Conservation (phyloP, 2,888 invertebrate species). For the Choristoneura rosaceana region DNA sequence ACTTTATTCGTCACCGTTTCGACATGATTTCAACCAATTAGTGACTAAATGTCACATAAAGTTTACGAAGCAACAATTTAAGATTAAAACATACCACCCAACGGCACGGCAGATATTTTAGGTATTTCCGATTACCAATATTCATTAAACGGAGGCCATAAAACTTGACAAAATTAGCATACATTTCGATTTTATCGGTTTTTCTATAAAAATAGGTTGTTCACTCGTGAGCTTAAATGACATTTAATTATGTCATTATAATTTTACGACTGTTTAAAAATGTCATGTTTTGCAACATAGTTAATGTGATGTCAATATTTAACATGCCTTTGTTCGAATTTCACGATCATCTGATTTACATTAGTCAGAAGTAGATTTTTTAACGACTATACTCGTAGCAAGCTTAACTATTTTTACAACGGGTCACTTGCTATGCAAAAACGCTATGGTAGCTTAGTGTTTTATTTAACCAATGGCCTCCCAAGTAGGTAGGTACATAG, state of each 20-base stretch:
- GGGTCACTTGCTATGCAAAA: too few species aligned
- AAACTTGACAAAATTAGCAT: slow-evolving; percentile 69
- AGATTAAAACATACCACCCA: slow-evolving; percentile 59
- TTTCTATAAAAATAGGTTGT: slow-evolving; percentile 64
- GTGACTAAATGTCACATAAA: slow-evolving; percentile 39
- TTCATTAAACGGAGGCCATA: slow-evolving; percentile 66
- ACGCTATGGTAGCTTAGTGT: too few species aligned
- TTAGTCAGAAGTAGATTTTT: too few species aligned
- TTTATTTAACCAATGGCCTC: too few species aligned
- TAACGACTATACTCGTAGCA: too few species aligned
- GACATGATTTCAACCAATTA: slow-evolving; percentile 3
- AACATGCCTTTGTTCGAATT: background rate
- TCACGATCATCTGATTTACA: too few species aligned
- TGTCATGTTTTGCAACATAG: slow-evolving; percentile 5
- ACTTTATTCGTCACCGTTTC: slow-evolving; percentile 2
- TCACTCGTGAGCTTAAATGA: slow-evolving; percentile 56
- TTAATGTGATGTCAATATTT: background rate
- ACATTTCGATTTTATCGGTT: slow-evolving; percentile 75
- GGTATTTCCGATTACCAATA: slow-evolving; percentile 79
- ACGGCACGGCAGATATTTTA: slow-evolving; percentile 56
- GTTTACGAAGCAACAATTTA: slow-evolving; percentile 44
- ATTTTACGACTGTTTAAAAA: slow-evolving; percentile 14
- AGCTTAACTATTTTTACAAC: too few species aligned
- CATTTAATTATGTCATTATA: slow-evolving; percentile 1
- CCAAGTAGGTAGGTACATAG: too few species aligned